These are phyloP conservation scores for Glaucopsyche alexis DNA, from an alignment of 2,888 invertebrate species.

Conservation along the genomic window DNA sequence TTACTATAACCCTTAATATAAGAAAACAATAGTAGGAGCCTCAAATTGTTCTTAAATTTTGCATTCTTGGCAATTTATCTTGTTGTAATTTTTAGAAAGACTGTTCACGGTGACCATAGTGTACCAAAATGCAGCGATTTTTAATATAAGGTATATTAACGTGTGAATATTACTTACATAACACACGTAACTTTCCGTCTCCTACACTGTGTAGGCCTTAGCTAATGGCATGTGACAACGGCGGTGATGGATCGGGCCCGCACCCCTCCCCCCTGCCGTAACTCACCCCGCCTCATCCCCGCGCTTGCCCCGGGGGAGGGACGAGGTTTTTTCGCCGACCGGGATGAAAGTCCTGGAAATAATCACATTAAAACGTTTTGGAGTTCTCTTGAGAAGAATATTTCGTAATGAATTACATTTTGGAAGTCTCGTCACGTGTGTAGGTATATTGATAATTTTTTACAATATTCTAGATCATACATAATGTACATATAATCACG, in stretches of 20 bases:
- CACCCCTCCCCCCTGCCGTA: conserved; percentile 40
- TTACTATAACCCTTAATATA: background rate
- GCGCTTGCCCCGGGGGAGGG: background rate
- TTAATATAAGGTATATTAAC: background rate
- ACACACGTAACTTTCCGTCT: background rate
- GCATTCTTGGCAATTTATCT: no score
- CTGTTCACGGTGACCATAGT: no score
- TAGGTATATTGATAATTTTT: no score
- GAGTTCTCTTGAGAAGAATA: conserved; percentile 4
- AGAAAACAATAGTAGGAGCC: background rate
- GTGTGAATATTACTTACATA: background rate
- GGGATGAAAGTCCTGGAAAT: conserved; percentile 17
- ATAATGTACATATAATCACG: no score
- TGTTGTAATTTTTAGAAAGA: no score
- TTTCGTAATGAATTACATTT: background rate
- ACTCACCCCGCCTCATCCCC: conserved; percentile 37
- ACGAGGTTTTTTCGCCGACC: conserved; percentile 8
- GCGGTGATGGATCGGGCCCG: conserved; percentile 69
- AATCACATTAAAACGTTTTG: conserved; percentile 18
- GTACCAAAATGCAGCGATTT: no score
- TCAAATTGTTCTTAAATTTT: no score
- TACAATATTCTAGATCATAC: no score
- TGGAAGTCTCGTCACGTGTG: background rate
- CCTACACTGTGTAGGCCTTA: conserved; percentile 52
- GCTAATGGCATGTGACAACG: conserved; percentile 77